Percentiles rank a stretch among this genome's conserved stretches.
phyloP scores from a whole-genome alignment of 2,888 invertebrate genomes.

The Bembecia ichneumoniformis region DNA sequence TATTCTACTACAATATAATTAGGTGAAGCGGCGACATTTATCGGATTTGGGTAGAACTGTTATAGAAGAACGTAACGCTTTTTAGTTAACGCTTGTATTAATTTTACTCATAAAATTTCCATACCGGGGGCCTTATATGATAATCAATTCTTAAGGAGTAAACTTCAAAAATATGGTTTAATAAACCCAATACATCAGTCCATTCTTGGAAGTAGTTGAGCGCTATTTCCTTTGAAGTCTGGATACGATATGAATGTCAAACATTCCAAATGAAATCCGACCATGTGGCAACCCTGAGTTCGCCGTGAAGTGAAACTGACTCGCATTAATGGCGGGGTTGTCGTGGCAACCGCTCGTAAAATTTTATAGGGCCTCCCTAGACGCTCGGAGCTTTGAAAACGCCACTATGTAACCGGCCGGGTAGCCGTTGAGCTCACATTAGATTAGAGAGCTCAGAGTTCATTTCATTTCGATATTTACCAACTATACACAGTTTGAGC shows the following conservation, averaged over 20 bases:
- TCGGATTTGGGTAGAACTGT: too few relatives aligned
- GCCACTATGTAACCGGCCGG: constrained; percentile 23
- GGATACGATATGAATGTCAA: neutral
- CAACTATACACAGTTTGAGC: neutral
- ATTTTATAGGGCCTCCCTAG: constrained; percentile 56
- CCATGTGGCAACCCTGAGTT: neutral
- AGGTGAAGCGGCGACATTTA: too few relatives aligned
- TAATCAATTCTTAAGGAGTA: too few relatives aligned
- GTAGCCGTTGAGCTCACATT: constrained; percentile 17
- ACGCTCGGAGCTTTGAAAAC: constrained; percentile 36
- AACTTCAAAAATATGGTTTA: too few relatives aligned
- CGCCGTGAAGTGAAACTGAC: neutral
- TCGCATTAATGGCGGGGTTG: constrained; percentile 27
- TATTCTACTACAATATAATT: too few relatives aligned
- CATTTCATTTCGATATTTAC: constrained; percentile 2
- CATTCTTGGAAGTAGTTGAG: neutral
- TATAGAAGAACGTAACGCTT: too few relatives aligned
- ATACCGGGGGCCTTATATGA: too few relatives aligned
- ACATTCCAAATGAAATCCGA: too few relatives aligned
- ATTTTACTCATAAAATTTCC: too few relatives aligned
- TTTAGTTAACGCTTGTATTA: too few relatives aligned
- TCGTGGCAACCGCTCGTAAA: constrained; percentile 57
- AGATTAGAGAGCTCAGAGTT: constrained; percentile 14
- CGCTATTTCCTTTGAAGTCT: neutral
- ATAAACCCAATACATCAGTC: too few relatives aligned